phyloP scores from a whole-genome alignment of 2,797 vertebrate species.

The Erpetoichthys calabaricus region DNA sequence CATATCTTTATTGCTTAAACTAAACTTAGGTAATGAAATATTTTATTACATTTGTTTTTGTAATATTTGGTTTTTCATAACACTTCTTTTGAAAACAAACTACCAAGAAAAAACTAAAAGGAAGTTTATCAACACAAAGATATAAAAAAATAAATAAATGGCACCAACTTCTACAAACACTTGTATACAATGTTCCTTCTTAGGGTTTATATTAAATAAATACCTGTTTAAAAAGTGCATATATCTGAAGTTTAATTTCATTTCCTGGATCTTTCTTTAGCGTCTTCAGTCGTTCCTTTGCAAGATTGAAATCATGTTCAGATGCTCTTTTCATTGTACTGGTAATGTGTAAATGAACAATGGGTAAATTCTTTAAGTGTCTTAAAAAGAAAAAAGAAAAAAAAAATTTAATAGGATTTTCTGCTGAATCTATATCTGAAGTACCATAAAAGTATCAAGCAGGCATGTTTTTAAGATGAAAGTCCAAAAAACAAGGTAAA shows the following conservation, averaged over 20 bases:
- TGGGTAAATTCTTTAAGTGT: conserved; percentile 15
- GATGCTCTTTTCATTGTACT: conserved; percentile 40
- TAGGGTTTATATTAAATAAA: not conserved
- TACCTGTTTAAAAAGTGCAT: conserved; percentile 89
- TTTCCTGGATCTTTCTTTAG: conserved; percentile 76
- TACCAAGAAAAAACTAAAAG: too few relatives aligned
- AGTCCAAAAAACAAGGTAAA: too few relatives aligned
- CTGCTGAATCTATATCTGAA: too few relatives aligned
- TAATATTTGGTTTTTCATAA: too few relatives aligned
- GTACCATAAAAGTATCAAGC: not conserved
- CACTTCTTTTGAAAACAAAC: too few relatives aligned
- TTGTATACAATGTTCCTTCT: not conserved
- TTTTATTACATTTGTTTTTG: too few relatives aligned
- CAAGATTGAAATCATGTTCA: conserved; percentile 66
- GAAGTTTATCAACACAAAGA: not conserved
- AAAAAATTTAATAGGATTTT: too few relatives aligned
- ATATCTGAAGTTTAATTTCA: conserved; percentile 72
- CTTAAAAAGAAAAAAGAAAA: too few relatives aligned
- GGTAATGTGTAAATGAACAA: conserved; percentile 38
- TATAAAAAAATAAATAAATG: not conserved
- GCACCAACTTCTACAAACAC: not conserved
- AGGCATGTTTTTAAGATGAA: too few relatives aligned
- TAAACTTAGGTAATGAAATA: too few relatives aligned
- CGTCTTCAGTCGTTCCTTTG: conserved; percentile 51
- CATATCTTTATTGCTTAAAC: too few relatives aligned